phyloP scores from a whole-genome alignment of 2,888 invertebrate species.

The Cephus sareptanus region DNA sequence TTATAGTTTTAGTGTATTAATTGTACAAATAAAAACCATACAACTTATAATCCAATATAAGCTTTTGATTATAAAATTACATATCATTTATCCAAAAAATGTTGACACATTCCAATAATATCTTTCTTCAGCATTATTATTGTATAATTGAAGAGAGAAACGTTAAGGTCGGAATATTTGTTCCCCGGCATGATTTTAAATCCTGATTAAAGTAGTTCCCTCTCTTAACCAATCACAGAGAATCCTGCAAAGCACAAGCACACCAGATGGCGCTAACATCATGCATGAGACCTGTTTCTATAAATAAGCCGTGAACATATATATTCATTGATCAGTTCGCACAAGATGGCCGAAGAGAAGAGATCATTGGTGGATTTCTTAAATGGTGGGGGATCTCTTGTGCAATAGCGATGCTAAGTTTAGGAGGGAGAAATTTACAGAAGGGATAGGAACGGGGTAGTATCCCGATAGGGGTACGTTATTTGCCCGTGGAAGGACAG shows the following conservation, averaged over 20 bases:
- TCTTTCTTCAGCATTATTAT: background rate
- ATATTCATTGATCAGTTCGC: conserved; percentile 58
- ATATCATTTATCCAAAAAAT: background rate
- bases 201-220: conserved; percentile 45
- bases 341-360: conserved; percentile 50
- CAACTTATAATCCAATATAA: background rate
- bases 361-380: conserved; percentile 38
- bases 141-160: background rate
- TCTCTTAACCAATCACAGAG: conserved; percentile 29
- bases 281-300: conserved; percentile 38
- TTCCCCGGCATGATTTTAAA: conserved; percentile 39
- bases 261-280: conserved; percentile 29
- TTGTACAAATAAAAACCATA: background rate
- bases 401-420: conserved; percentile 24
- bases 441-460: conserved; percentile 30
- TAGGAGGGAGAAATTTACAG: background rate
- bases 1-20: background rate
- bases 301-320: conserved; percentile 47
- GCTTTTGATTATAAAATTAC: background rate
- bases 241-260: conserved; percentile 24
- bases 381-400: conserved; percentile 27
- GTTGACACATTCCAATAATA: background rate
- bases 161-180: background rate
- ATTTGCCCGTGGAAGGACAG: conserved; percentile 18
- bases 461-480: conserved; percentile 36